Evolutionary conservation across 2,797 vertebrate species (phyloP).

Genomic region (Otolemur crassicaudatus): DNA sequence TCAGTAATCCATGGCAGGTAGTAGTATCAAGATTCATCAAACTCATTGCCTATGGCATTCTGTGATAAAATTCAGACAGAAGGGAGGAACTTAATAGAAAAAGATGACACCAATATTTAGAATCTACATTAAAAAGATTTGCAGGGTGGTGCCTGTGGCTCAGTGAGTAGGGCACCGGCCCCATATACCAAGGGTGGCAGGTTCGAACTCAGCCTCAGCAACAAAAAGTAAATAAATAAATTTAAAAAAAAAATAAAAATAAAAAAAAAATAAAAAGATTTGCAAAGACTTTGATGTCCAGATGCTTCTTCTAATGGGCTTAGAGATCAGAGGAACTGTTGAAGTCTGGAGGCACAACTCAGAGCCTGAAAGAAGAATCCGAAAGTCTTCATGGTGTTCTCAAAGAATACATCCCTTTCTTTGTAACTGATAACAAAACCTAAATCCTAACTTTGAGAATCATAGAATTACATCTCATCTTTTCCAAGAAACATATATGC

Average conservation of each 20-base stretch:
- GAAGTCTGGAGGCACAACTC: background rate
- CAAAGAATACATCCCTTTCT: background rate
- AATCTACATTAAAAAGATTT: background rate
- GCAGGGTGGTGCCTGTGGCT: too few species aligned
- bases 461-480: background rate
- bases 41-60: background rate
- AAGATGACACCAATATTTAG: too few species aligned
- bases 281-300: background rate
- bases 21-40: background rate
- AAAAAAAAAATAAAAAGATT: background rate
- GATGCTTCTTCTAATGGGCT: background rate
- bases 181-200: too few species aligned
- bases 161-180: too few species aligned
- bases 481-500: background rate
- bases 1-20: background rate
- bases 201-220: too few species aligned
- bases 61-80: background rate
- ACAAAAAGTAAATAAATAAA: too few species aligned
- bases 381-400: background rate
- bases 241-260: too few species aligned
- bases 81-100: background rate
- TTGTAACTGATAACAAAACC: background rate
- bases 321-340: background rate
- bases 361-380: background rate
- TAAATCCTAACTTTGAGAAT: background rate